Evolutionary conservation across 2,113 vertebrate genomes (phyloP), one percentile per base, ranked within the genome.

Genomic region (Perca fluviatilis): DNA sequence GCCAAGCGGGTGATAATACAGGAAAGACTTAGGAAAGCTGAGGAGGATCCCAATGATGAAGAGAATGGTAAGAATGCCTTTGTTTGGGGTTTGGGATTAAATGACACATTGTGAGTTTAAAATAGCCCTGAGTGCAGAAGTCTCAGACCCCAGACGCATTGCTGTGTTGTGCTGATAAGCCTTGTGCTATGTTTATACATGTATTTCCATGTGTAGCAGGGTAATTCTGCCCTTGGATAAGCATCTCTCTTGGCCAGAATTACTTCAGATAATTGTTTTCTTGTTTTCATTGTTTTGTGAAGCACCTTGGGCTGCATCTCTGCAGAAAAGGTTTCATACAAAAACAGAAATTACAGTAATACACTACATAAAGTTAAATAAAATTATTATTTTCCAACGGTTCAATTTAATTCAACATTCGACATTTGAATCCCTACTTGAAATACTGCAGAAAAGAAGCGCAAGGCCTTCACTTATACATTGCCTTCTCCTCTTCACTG

Each of bases 1-100:
- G 95, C 94, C 23, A 94, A 94, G 72, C 68, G 36, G 40, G 92
- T 96, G 80, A 93, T 96, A 21, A 85, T 95, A n/a, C 85, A 95
- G 76, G 93, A 94, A 84, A 90, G 93, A 78, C 86, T 95, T 36
- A 86, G 86, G 75, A 95, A 90, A 76, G 87, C 91, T 23, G 93
- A 94, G 49, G 87, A 93, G 60, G 77, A 92, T 19, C 84, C 64
- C 33, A 21, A 83, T 8, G 82, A 78, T 18, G 93, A 95, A 11
- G 91, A 95, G 7, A 87, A 88, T 61, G 95, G 95, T 95, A 79
- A 91, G 87, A 70, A 69, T 14, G 14, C 16, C 1, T 51, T 62
- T 8, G 51, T 6, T 49, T 53, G 54, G 16, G 68, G 36, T 66
- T 11, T 30, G 21, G 3, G 12, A 68, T 58, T 53, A 47, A 58